These are phyloP conservation scores for Camponotus floridanus DNA, from an alignment of 1,140 invertebrate species.

Conservation along the genomic window DNA sequence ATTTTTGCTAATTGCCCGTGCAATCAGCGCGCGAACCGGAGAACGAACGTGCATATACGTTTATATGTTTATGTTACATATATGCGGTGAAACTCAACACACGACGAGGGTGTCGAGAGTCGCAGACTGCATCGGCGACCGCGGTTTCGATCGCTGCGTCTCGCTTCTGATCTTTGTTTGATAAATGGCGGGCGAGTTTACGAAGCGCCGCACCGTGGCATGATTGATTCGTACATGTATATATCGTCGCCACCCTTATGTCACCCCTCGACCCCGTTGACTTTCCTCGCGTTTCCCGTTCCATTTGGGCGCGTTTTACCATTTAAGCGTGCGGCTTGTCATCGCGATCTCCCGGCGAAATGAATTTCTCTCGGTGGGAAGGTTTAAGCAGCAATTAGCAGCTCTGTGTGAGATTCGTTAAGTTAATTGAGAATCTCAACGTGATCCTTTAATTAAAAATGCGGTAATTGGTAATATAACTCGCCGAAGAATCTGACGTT, in stretches of 20 bases:
- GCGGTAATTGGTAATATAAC: slow-evolving; percentile 21
- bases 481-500: background rate
- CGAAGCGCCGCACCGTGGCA: background rate
- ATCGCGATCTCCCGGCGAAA: slow-evolving; percentile 26
- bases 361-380: slow-evolving; percentile 25
- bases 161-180: slow-evolving; percentile 41
- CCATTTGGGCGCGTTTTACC: background rate
- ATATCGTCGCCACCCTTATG: slow-evolving; percentile 10
- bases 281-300: background rate
- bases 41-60: background rate
- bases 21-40: slow-evolving; percentile 4
- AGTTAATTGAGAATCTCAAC: slow-evolving; percentile 13
- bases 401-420: background rate
- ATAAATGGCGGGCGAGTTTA: slow-evolving; percentile 22
- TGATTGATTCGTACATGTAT: slow-evolving; percentile 48
- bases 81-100: background rate
- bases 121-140: slow-evolving; percentile 22
- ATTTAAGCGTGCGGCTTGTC: slow-evolving; percentile 39
- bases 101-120: background rate
- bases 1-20: slow-evolving; percentile 65
- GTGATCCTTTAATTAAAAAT: slow-evolving; percentile 24
- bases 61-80: background rate
- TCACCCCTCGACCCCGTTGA: background rate
- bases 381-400: slow-evolving; percentile 42
- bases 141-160: slow-evolving; percentile 17